Base-by-base conservation (phyloP, 2,113 vertebrate genomes). In the Pelmatolapia mariae region DNA sequence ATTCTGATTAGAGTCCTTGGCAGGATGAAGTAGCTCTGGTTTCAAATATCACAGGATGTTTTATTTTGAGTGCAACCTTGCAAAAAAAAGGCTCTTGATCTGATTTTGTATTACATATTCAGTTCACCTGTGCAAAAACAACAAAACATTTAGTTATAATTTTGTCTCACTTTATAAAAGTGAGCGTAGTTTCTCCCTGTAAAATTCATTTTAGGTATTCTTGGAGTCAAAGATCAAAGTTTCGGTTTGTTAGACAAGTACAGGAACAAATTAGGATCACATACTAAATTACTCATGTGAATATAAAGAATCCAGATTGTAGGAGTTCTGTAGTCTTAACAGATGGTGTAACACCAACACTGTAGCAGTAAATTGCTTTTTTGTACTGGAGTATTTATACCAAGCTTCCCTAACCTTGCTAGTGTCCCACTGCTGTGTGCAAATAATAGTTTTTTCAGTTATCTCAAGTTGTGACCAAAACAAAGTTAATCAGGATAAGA, bases 291-390 rank as follows among this genome's bases (percentile, higher is more conserved):
- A 88, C 31, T 81, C 3, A 10, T 47, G 86, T 82, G 87, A 89
- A 82, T 83, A 87, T 52, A 80, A 90, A 86, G 80, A 89, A 89
- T 82, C 63, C 79, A 87, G 87, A 85, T 84, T 78, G 90, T 88
- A 71, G 83, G 73, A 82, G 86, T 84, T 90, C 45, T 90, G 92
- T 91, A 94, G 84, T 94, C 86, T 93, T 91, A 94, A 91, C 93
- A 95, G 94, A 96, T 95, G 93, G 89, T 85, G 84, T 71, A 94
- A 96, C 96, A 96, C 95, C 93, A 95, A 94, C 95, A 93, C 93
- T 82, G 90, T 89, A 94, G 89, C 91, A 94, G 86, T 92, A 91
- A 94, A 93, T 93, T 94, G 89, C 92, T 95, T 91, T 94, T 94
- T 95, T 95, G 93, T 94, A 95, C 91, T 73, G 1, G 82, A 93